Conservation (phyloP, 23 tunicate species). For the Trididemnum miniatum region DNA sequence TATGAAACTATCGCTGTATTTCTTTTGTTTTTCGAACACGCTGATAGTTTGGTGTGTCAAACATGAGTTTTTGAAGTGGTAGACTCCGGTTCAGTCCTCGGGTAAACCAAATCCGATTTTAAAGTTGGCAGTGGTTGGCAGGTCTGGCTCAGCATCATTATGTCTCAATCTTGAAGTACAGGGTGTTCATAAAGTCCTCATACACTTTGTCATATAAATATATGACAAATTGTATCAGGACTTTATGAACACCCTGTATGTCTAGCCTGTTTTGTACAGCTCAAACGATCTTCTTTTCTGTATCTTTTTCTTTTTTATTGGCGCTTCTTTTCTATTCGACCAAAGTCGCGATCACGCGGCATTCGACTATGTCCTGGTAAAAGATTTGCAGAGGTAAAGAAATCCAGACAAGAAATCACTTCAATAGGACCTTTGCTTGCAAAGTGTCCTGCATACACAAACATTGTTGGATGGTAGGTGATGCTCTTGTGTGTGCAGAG, state of each 20-base stretch:
- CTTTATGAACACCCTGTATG: no score
- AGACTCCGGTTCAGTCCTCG: not conserved
- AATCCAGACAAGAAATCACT: not conserved
- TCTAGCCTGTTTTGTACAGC: not conserved
- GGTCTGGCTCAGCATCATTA: not conserved
- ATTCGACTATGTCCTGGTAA: not conserved
- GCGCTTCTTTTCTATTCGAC: not conserved
- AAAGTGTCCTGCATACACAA: not conserved
- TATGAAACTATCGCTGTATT: no score
- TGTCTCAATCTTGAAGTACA: not conserved
- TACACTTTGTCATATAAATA: not conserved
- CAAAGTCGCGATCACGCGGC: constrained; percentile 5
- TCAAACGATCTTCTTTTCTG: not conserved
- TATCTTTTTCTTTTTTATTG: not conserved
- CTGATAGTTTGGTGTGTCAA: not conserved
- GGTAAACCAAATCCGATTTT: not conserved
- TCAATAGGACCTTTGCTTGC: not conserved
- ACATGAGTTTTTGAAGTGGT: not conserved
- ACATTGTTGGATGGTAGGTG: not conserved
- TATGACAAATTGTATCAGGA: no score
- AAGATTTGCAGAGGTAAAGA: not conserved
- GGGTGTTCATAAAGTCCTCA: not conserved
- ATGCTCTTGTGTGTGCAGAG: not conserved
- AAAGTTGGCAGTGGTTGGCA: not conserved
- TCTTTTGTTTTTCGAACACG: not conserved